Conservation (phyloP, 2,113 vertebrate genomes). For the Blennius ocellaris region DNA sequence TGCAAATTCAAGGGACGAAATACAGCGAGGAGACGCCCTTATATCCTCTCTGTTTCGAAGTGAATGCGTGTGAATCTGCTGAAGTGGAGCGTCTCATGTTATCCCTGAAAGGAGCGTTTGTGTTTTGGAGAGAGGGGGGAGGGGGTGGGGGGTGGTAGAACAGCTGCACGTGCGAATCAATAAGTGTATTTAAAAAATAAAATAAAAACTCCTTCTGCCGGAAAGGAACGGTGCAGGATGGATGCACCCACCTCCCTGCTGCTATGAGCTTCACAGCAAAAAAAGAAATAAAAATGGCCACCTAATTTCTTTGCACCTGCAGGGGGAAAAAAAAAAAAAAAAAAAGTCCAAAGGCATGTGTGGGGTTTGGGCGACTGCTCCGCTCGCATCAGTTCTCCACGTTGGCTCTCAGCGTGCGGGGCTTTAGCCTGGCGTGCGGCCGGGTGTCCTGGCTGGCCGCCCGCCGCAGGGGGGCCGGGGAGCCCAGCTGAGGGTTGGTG, state of each 20-base stretch:
- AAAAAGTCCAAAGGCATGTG: too few species aligned
- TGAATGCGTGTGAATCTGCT: slow-evolving; percentile 17
- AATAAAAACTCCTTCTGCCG: not conserved
- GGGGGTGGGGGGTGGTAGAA: slow-evolving; percentile 49
- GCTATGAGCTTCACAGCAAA: too few species aligned
- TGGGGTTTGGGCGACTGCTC: not conserved
- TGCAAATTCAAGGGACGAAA: slow-evolving; percentile 63
- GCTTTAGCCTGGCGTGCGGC: slow-evolving; percentile 63
- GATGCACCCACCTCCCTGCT: slow-evolving; percentile 15
- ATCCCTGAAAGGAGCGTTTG: slow-evolving; percentile 45
- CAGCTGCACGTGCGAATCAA: slow-evolving; percentile 67
- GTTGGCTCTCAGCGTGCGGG: slow-evolving; percentile 64
- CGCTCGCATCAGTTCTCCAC: slow-evolving; percentile 68
- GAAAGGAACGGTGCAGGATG: slow-evolving; percentile 37
- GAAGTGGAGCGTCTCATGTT: slow-evolving; percentile 5
- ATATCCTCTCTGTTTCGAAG: slow-evolving; percentile 9
- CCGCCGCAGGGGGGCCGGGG: slow-evolving; percentile 27
- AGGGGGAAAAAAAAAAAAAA: slow-evolving; percentile 22
- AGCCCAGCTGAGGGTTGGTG: slow-evolving; percentile 48
- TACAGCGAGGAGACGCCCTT: slow-evolving; percentile 31
- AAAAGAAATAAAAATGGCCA: slow-evolving; percentile 7
- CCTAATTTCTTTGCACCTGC: slow-evolving; percentile 27
- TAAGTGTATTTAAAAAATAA: slow-evolving; percentile 6
- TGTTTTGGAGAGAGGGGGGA: too few species aligned
- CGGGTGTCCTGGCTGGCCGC: slow-evolving; percentile 69